Evolutionary conservation across 1,140 invertebrate species (phyloP).

Genomic region (Cataglyphis hispanica): DNA sequence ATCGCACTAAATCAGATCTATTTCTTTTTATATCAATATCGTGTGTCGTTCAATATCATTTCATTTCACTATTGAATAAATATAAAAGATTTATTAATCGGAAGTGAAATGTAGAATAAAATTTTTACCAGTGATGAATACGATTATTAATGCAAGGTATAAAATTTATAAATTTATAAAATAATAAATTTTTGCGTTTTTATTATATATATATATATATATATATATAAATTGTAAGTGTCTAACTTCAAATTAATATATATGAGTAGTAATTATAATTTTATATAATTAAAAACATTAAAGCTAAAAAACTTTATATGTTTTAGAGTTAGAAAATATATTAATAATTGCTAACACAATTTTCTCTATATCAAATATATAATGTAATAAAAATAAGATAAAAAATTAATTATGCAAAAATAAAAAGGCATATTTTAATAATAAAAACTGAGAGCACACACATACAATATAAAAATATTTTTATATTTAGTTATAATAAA

Average conservation of each 20-base stretch:
- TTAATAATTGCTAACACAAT: neutral
- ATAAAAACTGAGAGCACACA: neutral
- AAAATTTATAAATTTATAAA: no score
- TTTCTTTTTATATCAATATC: constrained; percentile 22
- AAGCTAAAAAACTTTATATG: no score
- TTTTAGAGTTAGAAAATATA: neutral
- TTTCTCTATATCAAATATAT: neutral
- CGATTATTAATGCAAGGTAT: neutral
- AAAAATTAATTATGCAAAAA: neutral
- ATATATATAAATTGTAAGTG: neutral
- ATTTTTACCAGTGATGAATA: neutral
- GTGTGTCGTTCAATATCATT: constrained; percentile 1
- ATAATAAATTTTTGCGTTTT: neutral
- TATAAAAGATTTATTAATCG: neutral
- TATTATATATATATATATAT: no score
- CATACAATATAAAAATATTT: neutral
- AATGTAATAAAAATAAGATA: neutral
- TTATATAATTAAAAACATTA: no score
- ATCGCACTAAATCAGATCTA: constrained; percentile 49
- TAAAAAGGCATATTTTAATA: neutral
- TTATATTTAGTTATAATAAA: neutral
- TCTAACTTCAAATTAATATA: neutral
- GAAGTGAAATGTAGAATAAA: neutral
- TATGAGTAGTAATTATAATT: neutral
- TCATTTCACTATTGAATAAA: constrained; percentile 33